phyloP scores from a whole-genome alignment of 2,888 invertebrate genomes.

The Noctua pronuba region DNA sequence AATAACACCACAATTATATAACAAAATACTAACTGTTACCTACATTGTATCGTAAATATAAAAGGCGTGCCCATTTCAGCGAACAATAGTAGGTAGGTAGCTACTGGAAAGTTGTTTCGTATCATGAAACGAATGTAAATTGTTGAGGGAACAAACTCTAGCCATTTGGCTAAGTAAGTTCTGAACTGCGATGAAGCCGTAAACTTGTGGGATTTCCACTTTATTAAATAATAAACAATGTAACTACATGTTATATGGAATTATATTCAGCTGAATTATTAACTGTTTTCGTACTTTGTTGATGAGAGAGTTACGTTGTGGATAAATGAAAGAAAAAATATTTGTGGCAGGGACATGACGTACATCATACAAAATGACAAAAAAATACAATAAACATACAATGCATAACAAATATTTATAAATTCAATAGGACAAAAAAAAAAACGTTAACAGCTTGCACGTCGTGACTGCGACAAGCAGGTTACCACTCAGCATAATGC shows the following conservation, averaged over 20 bases:
- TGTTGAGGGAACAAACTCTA: slow-evolving; percentile 72
- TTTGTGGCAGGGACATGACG: too few species aligned
- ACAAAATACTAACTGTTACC: slow-evolving; percentile 2
- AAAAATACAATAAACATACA: too few species aligned
- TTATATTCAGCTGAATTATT: slow-evolving; percentile 59
- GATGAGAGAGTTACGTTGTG: slow-evolving; percentile 14
- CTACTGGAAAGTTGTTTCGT: slow-evolving; percentile 63
- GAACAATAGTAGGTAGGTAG: slow-evolving; percentile 56
- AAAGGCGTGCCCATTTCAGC: slow-evolving; percentile 62
- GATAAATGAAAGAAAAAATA: too few species aligned
- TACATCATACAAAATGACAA: too few species aligned
- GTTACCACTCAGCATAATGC: too few species aligned
- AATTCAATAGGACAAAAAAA: too few species aligned
- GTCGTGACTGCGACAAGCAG: too few species aligned
- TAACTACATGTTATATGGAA: slow-evolving; percentile 65
- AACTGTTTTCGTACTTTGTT: slow-evolving; percentile 43
- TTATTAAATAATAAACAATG: slow-evolving; percentile 79
- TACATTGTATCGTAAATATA: slow-evolving; percentile 47
- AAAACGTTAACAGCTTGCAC: too few species aligned
- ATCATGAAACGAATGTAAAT: slow-evolving; percentile 77
- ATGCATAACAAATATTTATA: too few species aligned
- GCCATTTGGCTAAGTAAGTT: slow-evolving; percentile 77
- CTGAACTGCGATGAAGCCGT: slow-evolving; percentile 75
- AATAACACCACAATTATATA: not conserved
- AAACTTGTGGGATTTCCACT: slow-evolving; percentile 76